Evolutionary conservation across 2,113 vertebrate genomes (phyloP), one percentile per base, ranked within the genome.

Genomic region (Cervus canadensis): DNA sequence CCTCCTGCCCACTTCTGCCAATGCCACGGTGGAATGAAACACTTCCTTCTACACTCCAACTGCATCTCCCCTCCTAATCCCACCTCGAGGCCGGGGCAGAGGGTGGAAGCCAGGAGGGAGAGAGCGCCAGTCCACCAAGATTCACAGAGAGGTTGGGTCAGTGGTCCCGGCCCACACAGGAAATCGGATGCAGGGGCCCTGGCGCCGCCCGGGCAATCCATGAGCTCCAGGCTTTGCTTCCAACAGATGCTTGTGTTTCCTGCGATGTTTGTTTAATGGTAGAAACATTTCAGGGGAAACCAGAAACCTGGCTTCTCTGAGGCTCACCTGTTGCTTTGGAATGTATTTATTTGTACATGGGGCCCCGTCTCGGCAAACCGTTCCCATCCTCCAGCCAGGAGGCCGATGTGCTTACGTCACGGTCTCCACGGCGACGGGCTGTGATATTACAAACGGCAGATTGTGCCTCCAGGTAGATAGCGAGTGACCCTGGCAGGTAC

Each of bases 321-420:
- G 87, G 89, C 95, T 97, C 98, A 98, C 98, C 98, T 98, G 98
- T 96, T 97, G 96, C 97, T 95, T 89, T 94, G 97, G 98, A 98
- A 98, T 98, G 97, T 87, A 79, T 97, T 94, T 97, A 93, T 98
- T 93, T 97, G 95, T 87, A 86, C 89, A 74, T 23, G 71, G 95
- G 94, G 95, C 92, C 95, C 52, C 86, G 50, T 96, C 93, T 82
- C 96, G 14, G 86, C 91, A 93, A 81, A 91, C 74, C 50, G 92
- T 93, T 96, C 92, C 82, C 76, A 95, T 95, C 91, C 94, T 83
- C 26, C 64, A 91, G 97, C 94, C 97, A 94, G 94, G 86, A 92
- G 96, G 97, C 95, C 91, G 88, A 82, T 91, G 95, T 85, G 87
- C 83, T 94, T 86, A 90, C 95, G 93, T 98, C 98, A 96, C 12